A percentile compares a stretch with the other conserved stretches of the same genome.
These are phyloP conservation scores for Drosophila orena DNA, from an alignment of 1,140 invertebrate species.

Conservation along the genomic window DNA sequence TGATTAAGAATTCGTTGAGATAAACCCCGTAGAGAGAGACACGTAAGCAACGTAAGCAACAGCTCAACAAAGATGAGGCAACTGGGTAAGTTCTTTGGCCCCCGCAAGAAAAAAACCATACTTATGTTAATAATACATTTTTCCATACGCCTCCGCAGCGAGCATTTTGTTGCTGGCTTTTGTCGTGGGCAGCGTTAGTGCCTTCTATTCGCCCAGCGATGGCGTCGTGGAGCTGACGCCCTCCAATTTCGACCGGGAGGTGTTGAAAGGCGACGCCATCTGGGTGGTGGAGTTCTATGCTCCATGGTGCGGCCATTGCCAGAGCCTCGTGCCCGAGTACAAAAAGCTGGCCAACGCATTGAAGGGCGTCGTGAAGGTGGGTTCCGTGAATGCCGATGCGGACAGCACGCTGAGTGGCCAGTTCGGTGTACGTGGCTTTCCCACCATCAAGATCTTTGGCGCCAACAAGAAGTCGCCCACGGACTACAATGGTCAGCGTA, in stretches of 20 bases:
- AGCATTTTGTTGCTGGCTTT: slow-evolving; percentile 59
- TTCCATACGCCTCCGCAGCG: slow-evolving; percentile 28
- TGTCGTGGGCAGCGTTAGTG: slow-evolving; percentile 84
- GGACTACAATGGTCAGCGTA: slow-evolving; percentile 94
- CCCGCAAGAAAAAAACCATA: not conserved
- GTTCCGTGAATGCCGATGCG: slow-evolving; percentile 96
- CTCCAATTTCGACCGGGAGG: slow-evolving; percentile 94
- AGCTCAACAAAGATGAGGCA: slow-evolving; percentile 10
- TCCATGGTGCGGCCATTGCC: slow-evolving; percentile 96
- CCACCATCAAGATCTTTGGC: slow-evolving; percentile 98
- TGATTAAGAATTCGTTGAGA: slow-evolving; percentile 15
- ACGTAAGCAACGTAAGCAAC: slow-evolving; percentile 5
- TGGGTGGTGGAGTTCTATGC: slow-evolving; percentile 96
- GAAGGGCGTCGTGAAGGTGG: slow-evolving; percentile 96
- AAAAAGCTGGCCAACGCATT: slow-evolving; percentile 94
- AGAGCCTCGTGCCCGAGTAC: slow-evolving; percentile 93
- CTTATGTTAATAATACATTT: slow-evolving; percentile 5
- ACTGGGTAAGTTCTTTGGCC: not conserved
- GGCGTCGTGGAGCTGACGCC: slow-evolving; percentile 96
- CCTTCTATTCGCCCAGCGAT: slow-evolving; percentile 91
- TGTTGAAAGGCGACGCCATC: slow-evolving; percentile 93
- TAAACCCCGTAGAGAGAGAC: slow-evolving; percentile 3
- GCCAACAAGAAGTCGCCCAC: slow-evolving; percentile 93
- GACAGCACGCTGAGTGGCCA: slow-evolving; percentile 92
- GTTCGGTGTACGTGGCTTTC: slow-evolving; percentile 96